Evolutionary conservation across 2,888 invertebrate species (phyloP), one percentile per base, ranked within the genome.

Genomic region (Agriopis leucophaearia): DNA sequence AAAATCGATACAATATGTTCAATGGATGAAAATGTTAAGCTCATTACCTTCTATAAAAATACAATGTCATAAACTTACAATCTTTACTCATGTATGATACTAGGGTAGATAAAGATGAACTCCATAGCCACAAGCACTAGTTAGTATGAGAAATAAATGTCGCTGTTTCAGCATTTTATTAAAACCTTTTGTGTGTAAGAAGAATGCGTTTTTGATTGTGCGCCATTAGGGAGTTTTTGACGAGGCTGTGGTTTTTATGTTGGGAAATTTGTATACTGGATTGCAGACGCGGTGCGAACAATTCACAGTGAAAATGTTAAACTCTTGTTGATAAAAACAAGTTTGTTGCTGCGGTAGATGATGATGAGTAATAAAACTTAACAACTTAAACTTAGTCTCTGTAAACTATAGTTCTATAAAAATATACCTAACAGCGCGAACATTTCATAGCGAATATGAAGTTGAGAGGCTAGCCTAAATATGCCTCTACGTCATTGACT

Each of bases 121-220:
- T 8, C 27, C 5, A 27, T 27, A 15, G 16, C 12, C 12, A 7
- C 27, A 10, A 12, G 27, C 48, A 48, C 12, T 48, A 48, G 10
- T 27, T 27, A 27, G 18, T 10, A 6, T 4, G 12, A 10, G 8
- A 12, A 48, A 27, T 48, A 27, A 12, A 27, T 12, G 48, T 48
- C 8, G 36, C 66, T 55, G 63, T 52, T 50, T 61, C 57, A 59
- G 12, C 57, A 72, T 74, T 74, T 70, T 65, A 69, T 58, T 64
- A 66, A 66, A 72, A 70, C 61, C 56, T 65, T 69, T 72, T 73
- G 69, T 71, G 55, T 55, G 55, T 57, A 69, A 63, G 70, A 71
- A 71, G 64, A 73, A 72, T 73, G 69, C 64, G 60, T 72, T 74
- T 71, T 67, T 74, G 70, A 71, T 74, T 70, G 69, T 73, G 61